Evolutionary conservation across 2,797 vertebrate genomes (phyloP).

Genomic region (Ceryle rudis): DNA sequence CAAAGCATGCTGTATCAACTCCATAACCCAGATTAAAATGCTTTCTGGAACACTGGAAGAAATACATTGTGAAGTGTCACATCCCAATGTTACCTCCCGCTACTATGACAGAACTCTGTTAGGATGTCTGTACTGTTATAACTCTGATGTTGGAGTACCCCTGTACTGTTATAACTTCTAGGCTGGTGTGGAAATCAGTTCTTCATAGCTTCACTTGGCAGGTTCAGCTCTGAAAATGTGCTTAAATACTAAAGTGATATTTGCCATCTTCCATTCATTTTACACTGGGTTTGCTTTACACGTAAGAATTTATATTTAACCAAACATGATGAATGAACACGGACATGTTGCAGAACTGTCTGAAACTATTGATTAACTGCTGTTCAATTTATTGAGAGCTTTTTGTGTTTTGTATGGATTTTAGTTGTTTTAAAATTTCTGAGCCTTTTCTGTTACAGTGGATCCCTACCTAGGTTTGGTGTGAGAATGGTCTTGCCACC

Average conservation of each 20-base stretch:
- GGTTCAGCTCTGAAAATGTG: background rate
- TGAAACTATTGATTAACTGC: background rate
- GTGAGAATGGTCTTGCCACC: background rate
- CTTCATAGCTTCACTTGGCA: background rate
- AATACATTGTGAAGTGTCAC: background rate
- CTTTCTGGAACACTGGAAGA: background rate
- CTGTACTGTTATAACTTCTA: background rate
- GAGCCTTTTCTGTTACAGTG: background rate
- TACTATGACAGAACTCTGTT: background rate
- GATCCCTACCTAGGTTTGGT: background rate
- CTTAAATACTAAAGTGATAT: background rate
- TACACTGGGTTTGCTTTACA: background rate
- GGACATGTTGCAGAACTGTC: background rate
- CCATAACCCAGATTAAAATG: background rate
- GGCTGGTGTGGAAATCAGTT: background rate
- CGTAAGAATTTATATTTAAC: background rate
- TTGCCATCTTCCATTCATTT: background rate
- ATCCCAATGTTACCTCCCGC: rapidly evolving
- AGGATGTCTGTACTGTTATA: background rate
- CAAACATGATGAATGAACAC: rapidly evolving
- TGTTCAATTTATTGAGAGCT: background rate
- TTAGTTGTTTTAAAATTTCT: background rate
- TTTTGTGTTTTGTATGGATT: background rate
- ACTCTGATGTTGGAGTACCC: background rate
- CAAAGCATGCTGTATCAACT: background rate